phyloP scores from a whole-genome alignment of 2,888 invertebrate species.

The Eupithecia tripunctaria region DNA sequence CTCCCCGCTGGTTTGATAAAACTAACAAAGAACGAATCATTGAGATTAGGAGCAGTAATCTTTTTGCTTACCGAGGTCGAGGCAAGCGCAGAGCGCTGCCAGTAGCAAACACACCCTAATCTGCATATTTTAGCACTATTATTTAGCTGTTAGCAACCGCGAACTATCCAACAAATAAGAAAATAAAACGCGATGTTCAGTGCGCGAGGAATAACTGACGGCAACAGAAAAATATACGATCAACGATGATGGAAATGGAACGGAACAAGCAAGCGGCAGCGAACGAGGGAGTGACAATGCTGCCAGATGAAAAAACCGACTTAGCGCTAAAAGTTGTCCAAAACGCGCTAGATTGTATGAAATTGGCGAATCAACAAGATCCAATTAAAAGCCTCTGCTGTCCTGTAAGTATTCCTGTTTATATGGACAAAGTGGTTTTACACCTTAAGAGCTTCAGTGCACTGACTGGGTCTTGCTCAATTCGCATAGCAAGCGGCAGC shows the following conservation, averaged over 20 bases:
- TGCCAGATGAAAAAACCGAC: no score
- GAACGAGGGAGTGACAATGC: background rate
- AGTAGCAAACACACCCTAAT: conserved; percentile 65
- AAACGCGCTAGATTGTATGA: no score
- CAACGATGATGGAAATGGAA: background rate
- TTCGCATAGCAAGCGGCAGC: no score
- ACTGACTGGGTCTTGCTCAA: no score
- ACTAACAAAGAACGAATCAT: conserved; percentile 60
- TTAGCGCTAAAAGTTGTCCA: no score
- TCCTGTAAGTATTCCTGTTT: no score
- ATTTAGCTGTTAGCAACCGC: conserved; percentile 43
- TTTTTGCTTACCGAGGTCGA: conserved; percentile 66
- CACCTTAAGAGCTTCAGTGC: no score
- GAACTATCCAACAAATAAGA: conserved; percentile 59
- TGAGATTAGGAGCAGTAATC: conserved; percentile 50
- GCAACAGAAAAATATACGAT: conserved; percentile 33
- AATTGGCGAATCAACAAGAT: no score
- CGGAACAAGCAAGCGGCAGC: no score
- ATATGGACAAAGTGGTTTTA: no score
- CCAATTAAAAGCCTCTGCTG: no score
- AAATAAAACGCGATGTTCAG: conserved; percentile 49
- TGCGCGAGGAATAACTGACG: conserved; percentile 49
- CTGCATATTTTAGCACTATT: conserved; percentile 59
- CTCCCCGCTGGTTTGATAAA: conserved; percentile 52
- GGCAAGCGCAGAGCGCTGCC: conserved; percentile 65